These are phyloP conservation scores for Caenorhabditis doughertyi DNA, from an alignment of 2,888 invertebrate genomes.

Conservation along the genomic window DNA sequence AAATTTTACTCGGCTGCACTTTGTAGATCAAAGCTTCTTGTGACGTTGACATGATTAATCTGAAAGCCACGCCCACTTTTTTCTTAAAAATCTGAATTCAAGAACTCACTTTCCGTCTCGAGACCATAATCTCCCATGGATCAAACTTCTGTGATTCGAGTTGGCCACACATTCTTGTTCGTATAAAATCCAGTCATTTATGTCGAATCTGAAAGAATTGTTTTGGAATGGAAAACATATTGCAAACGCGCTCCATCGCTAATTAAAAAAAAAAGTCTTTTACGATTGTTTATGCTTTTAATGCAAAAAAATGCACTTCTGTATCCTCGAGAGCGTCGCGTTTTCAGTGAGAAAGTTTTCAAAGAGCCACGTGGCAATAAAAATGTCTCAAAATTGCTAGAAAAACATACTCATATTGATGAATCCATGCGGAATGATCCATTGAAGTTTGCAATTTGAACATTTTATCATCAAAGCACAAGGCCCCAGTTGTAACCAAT, in stretches of 20 bases:
- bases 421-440: conserved; percentile 77
- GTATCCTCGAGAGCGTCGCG: too few species aligned
- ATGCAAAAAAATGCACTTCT: too few species aligned
- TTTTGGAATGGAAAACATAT: too few species aligned
- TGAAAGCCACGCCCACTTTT: conserved; percentile 11
- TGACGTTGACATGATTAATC: conserved; percentile 70
- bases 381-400: not conserved
- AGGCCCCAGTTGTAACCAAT: conserved; percentile 69
- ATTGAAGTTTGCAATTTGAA: conserved; percentile 74
- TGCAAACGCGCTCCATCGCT: too few species aligned
- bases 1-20: conserved; percentile 64
- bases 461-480: conserved; percentile 70
- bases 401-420: conserved; percentile 70
- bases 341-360: too few species aligned
- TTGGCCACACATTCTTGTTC: conserved; percentile 77
- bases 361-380: too few species aligned
- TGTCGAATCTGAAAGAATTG: conserved; percentile 70
- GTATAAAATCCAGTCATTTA: conserved; percentile 78
- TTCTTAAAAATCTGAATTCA: not conserved
- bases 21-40: conserved; percentile 75
- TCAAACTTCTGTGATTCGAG: conserved; percentile 72
- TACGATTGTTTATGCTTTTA: too few species aligned
- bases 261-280: too few species aligned
- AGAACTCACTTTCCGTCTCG: conserved; percentile 64
- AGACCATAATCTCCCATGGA: conserved; percentile 73